Conservation (phyloP, 2,113 vertebrate genomes). For the Marmota monax region DNA sequence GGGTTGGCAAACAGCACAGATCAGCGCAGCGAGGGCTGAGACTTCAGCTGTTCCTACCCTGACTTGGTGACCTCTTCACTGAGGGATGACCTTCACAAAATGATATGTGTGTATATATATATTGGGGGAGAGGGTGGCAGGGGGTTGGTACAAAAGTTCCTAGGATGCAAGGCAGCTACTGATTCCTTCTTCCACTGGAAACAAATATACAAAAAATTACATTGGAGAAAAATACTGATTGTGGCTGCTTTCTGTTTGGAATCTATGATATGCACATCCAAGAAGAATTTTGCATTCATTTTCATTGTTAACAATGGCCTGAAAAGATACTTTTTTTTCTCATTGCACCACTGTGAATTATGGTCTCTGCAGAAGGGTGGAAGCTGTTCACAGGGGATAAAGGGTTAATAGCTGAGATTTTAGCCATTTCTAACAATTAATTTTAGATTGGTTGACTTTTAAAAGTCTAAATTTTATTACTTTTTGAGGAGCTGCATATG, state of each 20-base stretch:
- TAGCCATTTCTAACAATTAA: background rate
- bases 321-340: background rate
- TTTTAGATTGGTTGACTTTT: background rate
- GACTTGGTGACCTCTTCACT: background rate
- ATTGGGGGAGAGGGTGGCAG: background rate
- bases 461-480: background rate
- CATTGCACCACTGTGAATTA: background rate
- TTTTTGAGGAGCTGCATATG: background rate
- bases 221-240: background rate
- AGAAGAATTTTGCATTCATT: background rate
- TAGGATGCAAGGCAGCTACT: background rate
- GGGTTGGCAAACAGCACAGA: background rate
- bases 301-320: background rate
- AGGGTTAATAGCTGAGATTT: background rate
- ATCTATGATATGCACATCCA: background rate
- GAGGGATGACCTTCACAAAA: conserved; percentile 50
- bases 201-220: background rate
- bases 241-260: background rate
- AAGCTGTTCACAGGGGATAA: background rate
- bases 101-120: fast-evolving
- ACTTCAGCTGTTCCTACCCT: background rate
- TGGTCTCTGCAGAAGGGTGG: background rate
- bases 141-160: background rate
- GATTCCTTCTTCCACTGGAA: background rate
- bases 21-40: background rate